These are phyloP conservation scores for Cephalophus harveyi DNA, from an alignment of 2,113 vertebrate species.

Conservation along the genomic window DNA sequence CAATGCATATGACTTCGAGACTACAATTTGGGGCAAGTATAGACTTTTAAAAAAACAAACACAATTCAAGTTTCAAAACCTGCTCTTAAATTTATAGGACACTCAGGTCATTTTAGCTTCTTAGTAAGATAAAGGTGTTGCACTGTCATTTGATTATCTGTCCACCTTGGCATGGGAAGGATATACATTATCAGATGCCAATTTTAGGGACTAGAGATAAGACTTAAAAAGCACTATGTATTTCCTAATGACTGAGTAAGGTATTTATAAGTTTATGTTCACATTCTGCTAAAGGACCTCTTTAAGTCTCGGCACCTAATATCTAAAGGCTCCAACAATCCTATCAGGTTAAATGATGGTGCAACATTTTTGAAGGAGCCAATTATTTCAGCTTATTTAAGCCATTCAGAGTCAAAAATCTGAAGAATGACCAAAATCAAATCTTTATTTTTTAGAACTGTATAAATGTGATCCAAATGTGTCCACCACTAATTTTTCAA, in stretches of 20 bases:
- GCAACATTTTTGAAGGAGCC: conserved; percentile 21
- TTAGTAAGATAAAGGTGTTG: background rate
- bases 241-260: conserved; percentile 4
- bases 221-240: background rate
- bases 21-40: conserved; percentile 21
- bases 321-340: conserved; percentile 41
- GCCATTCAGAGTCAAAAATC: conserved; percentile 61
- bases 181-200: background rate
- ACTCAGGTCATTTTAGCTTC: background rate
- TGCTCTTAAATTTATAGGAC: conserved; percentile 30
- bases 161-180: background rate
- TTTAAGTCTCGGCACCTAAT: background rate
- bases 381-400: conserved; percentile 45
- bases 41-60: background rate
- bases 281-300: background rate
- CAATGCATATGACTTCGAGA: conserved; percentile 53
- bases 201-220: background rate
- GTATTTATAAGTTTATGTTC: background rate
- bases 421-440: conserved; percentile 84
- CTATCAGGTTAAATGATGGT: background rate
- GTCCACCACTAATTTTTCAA: conserved; percentile 83
- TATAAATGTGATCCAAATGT: conserved; percentile 84
- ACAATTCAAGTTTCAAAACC: conserved; percentile 53
- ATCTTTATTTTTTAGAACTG: conserved; percentile 85
- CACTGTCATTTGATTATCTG: background rate